Base-by-base conservation (phyloP, 2,888 invertebrate species). In the Chymomyza fuscimana region DNA sequence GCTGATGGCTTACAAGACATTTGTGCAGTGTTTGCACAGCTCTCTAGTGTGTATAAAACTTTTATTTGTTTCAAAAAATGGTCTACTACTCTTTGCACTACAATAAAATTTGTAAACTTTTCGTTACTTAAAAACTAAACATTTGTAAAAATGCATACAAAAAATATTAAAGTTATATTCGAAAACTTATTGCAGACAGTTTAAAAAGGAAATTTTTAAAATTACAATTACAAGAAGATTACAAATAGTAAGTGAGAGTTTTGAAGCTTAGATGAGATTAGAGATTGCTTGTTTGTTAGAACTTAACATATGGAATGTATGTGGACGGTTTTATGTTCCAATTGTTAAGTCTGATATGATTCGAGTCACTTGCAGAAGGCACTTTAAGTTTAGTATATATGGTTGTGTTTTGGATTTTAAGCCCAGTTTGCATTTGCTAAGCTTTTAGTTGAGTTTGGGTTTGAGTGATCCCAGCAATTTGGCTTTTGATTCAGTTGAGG, bases 21-120 rank as follows among this genome's bases (percentile, higher is more conserved):
- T n/a, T n/a, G n/a, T n/a, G n/a, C n/a, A n/a, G n/a, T n/a, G n/a
- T n/a, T n/a, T n/a, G n/a, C n/a, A n/a, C n/a, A n/a, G n/a, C n/a
- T n/a, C n/a, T n/a, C n/a, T n/a, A n/a, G n/a, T n/a, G 62, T 60
- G 62, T 72, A 32, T 66, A 64, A 64, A 61, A 69, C 25, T 36
- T 61, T 16, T 29, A 36, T 78, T 77, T 69, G 77, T 82, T 58
- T 51, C 67, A 66, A 68, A 79, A 74, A 76, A 69, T 64, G 65
- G 46, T 59, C 67, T 77, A 72, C 59, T 62, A 68, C 32, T 56
- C 59, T 54, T 73, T 69, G 73, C 46, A 52, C 74, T 85, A 79
- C 81, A 85, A 79, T 72, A 75, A 73, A 85, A 84, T 73, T 74
- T 82, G 86, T 77, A 85, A 76, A 66, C 40, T 59, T 25, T 29